Base-by-base conservation (phyloP, 2,113 vertebrate species). In the Physeter macrocephalus region DNA sequence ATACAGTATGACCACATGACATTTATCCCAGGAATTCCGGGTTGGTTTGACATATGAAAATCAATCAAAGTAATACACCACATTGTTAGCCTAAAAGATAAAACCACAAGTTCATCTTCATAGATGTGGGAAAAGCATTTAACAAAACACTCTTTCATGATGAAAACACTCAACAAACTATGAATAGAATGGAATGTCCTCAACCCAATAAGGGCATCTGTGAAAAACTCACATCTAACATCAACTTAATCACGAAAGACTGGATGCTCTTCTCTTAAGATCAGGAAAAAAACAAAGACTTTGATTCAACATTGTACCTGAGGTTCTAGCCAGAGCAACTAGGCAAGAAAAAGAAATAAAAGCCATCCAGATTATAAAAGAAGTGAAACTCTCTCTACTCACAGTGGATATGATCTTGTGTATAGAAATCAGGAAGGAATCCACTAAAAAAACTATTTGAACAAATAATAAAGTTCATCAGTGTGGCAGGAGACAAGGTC, bases 291-390 rank as follows among this genome's bases (percentile, higher is more conserved):
- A n/a, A 29, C 25, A 8, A 12, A 5, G 54, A 1, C 31, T 59
- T 14, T 3, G 15, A 34, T 1, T 41, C 52, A 29, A 0, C 8
- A 3, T 39, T 6, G 21, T 8, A 1, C 31, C 18, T 8, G 39
- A 72, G 27, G 36, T 13, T 29, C 46, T n/a, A 8, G n/a, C 25
- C 46, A 18, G 54, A 25, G n/a, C 8, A 5, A 41, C 31, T 6
- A 31, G 39, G 23, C 8, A 10, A n/a, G 57, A 6, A 23, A 57
- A 61, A 43, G 27, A 52, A 52, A 72, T 1, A 8, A 71, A 27
- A 66, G 31, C 25, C 36, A 49, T 14, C 31, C 54, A 10, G 18
- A 46, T 13, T 39, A 5, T 12, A 20, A 67, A 52, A 90, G 34
- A 71, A 78, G 31, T 14, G 43, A 71, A 62, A 64, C 17, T 57